These are phyloP conservation scores for Hymenochirus boettgeri DNA, from an alignment of 2,113 vertebrate genomes.

Conservation along the genomic window DNA sequence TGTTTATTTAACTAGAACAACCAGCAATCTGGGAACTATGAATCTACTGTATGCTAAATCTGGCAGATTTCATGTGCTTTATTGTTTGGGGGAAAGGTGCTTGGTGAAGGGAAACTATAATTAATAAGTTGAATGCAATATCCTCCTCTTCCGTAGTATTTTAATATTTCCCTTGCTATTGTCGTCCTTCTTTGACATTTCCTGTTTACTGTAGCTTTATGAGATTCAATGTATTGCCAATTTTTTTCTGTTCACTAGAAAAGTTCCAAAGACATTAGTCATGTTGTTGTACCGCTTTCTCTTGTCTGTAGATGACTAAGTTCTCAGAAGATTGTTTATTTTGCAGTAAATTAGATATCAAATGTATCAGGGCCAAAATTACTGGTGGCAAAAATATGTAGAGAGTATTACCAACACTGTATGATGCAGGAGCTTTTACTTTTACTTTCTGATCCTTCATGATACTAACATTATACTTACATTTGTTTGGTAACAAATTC, in stretches of 20 bases:
- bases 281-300: not conserved
- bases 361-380: no score
- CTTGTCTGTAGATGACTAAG: not conserved
- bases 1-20: no score
- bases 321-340: not conserved
- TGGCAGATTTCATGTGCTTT: not conserved
- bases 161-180: not conserved
- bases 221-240: not conserved
- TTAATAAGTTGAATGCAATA: not conserved
- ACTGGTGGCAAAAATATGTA: no score
- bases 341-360: no score
- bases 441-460: no score
- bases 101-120: no score
- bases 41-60: no score
- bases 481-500: no score
- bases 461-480: no score
- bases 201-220: constrained; percentile 7
- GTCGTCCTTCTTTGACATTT: not conserved
- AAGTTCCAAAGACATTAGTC: not conserved
- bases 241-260: not conserved
- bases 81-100: not conserved
- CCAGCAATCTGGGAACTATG: no score
- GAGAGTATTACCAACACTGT: no score
- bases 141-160: not conserved
- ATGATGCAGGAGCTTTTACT: no score